A percentile compares a stretch with the other conserved stretches of the same genome.
phyloP scores from a whole-genome alignment of 2,888 invertebrate genomes.

The Gordius sp. region DNA sequence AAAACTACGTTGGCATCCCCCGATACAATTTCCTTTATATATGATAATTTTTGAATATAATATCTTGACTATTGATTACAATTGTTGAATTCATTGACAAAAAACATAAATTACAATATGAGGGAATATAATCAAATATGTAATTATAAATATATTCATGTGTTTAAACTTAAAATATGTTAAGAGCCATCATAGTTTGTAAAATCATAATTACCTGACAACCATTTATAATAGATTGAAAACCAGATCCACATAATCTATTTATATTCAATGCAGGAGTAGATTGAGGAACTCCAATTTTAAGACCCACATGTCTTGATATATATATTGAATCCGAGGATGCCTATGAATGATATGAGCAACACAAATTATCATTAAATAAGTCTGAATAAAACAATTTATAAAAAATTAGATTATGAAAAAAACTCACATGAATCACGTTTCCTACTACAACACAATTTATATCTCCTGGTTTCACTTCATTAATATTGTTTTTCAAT shows the following conservation, averaged over 20 bases:
- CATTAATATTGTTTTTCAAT: slow-evolving; percentile 35
- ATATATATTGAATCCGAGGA: slow-evolving; percentile 57
- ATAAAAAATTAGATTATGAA: background rate
- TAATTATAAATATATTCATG: background rate
- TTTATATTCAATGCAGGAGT: slow-evolving; percentile 63
- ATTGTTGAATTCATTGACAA: too few relatives aligned
- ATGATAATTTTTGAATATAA: slow-evolving; percentile 10
- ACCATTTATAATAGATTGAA: slow-evolving; percentile 67
- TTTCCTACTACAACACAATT: slow-evolving; percentile 70
- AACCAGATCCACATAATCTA: slow-evolving; percentile 82
- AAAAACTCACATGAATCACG: slow-evolving; percentile 42
- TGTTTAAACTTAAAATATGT: background rate
- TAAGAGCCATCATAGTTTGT: too few relatives aligned
- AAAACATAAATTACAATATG: too few relatives aligned
- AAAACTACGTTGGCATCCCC: slow-evolving; percentile 59
- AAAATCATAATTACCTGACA: slow-evolving; percentile 42
- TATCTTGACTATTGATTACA: background rate
- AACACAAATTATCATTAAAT: background rate
- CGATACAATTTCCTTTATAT: slow-evolving; percentile 47
- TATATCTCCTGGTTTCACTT: slow-evolving; percentile 52
- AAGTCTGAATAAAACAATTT: background rate
- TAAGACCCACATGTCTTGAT: slow-evolving; percentile 59
- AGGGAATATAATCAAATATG: too few relatives aligned
- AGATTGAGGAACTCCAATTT: slow-evolving; percentile 54
- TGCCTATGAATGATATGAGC: slow-evolving; percentile 33